Evolutionary conservation across 37 sponge, comb jelly and placozoan species (phyloP), one percentile per base, ranked within the genome.

Genomic region (Hexactinellida sp.): DNA sequence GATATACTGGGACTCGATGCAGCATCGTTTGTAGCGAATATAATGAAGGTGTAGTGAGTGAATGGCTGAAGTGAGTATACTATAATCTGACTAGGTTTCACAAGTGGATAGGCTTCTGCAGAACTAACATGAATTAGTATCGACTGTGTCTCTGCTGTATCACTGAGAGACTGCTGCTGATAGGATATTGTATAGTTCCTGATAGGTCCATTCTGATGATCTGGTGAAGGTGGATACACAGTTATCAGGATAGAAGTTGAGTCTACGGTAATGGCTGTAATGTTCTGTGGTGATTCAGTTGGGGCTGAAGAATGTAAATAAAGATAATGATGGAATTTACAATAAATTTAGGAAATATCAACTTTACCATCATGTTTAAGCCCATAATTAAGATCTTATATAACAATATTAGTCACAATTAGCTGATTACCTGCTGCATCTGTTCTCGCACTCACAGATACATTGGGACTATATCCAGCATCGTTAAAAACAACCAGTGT

Each of bases 141-240:
- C n/a, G n/a, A n/a, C n/a, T n/a, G n/a, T n/a, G n/a, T n/a, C n/a
- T n/a, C n/a, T n/a, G n/a, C n/a, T 25, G 76, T n/a, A 32, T 32
- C 34, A 32, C 5, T 7, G 3, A 32, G 76, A 32, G 3, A 7
- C 3, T 28, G 19, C 3, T 10, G 21, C 3, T 10, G 76, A n/a
- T 63, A 63, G 76, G n/a, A n/a, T n/a, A n/a, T n/a, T n/a, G n/a
- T n/a, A n/a, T n/a, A n/a, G n/a, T n/a, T n/a, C n/a, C n/a, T n/a
- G n/a, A 63, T 63, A 28, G 34, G 76, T n/a, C 76, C 76, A n/a
- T 63, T 63, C 76, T 63, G 76, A n/a, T 63, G 76, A 28, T 25
- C 13, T 3, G 34, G 32, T 63, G 76, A 63, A n/a, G 76, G 76
- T 21, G 76, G 76, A 63, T n/a, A 25, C 76, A 10, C 3, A 7